Conservation (phyloP, 2,888 invertebrate genomes). For the Lymantria monacha region DNA sequence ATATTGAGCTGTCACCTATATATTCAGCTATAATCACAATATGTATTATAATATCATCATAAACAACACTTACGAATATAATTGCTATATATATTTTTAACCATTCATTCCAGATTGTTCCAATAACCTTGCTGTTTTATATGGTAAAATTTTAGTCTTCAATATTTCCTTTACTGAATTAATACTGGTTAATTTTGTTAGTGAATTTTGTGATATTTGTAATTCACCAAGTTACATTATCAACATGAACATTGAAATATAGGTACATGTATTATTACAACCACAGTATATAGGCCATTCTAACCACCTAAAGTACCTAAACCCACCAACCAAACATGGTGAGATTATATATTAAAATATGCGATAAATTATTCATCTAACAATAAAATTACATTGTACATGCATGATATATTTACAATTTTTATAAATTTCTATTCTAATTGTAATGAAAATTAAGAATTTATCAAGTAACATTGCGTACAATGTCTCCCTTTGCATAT, state of each 20-base stretch:
- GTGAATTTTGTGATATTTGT: slow-evolving; percentile 40
- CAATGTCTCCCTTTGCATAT: slow-evolving; percentile 50
- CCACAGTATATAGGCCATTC: slow-evolving; percentile 47
- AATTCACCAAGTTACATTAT: slow-evolving; percentile 45
- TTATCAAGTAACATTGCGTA: slow-evolving; percentile 49
- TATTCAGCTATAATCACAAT: slow-evolving; percentile 25
- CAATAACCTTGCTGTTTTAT: slow-evolving; percentile 1
- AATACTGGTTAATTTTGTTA: slow-evolving; percentile 59
- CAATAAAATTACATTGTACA: slow-evolving; percentile 54
- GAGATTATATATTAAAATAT: slow-evolving; percentile 42
- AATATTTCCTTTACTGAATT: slow-evolving; percentile 25
- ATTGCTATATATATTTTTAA: slow-evolving; percentile 10
- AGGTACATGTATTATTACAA: slow-evolving; percentile 22
- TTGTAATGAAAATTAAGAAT: slow-evolving; percentile 50
- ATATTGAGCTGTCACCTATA: slow-evolving; percentile 49
- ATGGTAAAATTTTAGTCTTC: slow-evolving; percentile 9
- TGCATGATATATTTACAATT: slow-evolving; percentile 61
- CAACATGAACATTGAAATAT: slow-evolving; percentile 37
- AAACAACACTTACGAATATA: slow-evolving; percentile 24
- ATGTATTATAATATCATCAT: slow-evolving; percentile 21
- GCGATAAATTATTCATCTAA: slow-evolving; percentile 45
- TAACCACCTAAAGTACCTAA: slow-evolving; percentile 25
- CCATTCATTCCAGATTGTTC: slow-evolving; percentile 8
- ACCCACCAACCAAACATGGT: slow-evolving; percentile 38
- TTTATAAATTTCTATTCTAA: slow-evolving; percentile 43